Base-by-base conservation (phyloP, 2,888 invertebrate genomes). In the Diarsia mendica region DNA sequence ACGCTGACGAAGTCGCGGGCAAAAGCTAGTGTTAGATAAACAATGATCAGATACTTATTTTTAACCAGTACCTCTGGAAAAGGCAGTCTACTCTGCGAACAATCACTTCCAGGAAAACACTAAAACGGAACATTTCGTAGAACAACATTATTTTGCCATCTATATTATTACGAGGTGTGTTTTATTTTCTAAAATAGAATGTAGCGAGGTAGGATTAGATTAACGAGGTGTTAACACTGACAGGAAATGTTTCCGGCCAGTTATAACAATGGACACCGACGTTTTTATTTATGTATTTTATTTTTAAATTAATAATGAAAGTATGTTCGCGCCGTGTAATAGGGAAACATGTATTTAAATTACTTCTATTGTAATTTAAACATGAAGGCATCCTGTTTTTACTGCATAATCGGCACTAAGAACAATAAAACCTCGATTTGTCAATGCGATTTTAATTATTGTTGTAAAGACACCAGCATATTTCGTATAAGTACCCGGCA, bases 171-270 rank as follows among this genome's bases (percentile, higher is more conserved):
- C 10, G 58, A 49, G 9, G 63, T 53, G 28, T 63, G 44, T 82
- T 58, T 64, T 3, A 67, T 67, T 49, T 67, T 64, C 33, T 46
- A 46, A 61, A 80, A 84, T 68, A 80, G 73, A 83, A 71, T 67
- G n/a, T 65, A 39, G n/a, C 33, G 13, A 65, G 28, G 28, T 28
- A 2, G 28, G 39, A 72, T 49, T 53, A 67, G 39, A 72, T 49
- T 53, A 67, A 53, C 48, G 58, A 53, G 33, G 8, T 60, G 63
- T 55, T 64, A 39, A 39, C 33, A 33, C 51, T 18, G 46, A 73
- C 80, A 84, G 80, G 84, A 80, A 61, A 84, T 67, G 20, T 84
- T 72, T 80, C 80, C 80, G 72, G 80, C 23, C 66, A n/a, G 72
- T 68, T 64, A 39, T 46, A 68, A 80, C 84, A 84, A 84, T 80